Base-by-base conservation (phyloP, 1,140 invertebrate species). In the Rhopalosiphum maidis region DNA sequence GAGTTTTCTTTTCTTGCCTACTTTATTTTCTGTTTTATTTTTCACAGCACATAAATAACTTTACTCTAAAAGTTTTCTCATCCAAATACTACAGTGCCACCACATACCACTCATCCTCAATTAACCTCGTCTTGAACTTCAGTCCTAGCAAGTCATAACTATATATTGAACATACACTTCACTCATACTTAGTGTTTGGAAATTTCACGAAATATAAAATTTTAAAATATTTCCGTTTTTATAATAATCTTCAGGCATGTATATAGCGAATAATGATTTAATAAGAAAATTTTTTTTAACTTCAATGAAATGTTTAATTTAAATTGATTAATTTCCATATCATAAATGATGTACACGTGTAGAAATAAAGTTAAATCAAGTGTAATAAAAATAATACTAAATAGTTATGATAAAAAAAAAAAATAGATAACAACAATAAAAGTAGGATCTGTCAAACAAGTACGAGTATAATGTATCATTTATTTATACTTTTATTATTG, bases 71-170 rank as follows among this genome's bases (percentile, higher is more conserved):
- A 88, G 86, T 88, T 88, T 88, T 88, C 46, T n/a, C 86, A 51
- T 88, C 46, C 46, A 51, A 51, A 51, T 35, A 35, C 15, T 8
- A 35, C 21, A 22, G 21, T 51, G n/a, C 48, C n/a, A 30, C 86
- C 46, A 35, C 46, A 51, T 48, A 88, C 51, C 46, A 51, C 18
- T 88, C 86, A 35, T 48, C 86, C 46, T 51, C 86, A 88, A 88
- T 88, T 88, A 88, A 88, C 86, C 86, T 87, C 30, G 37, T 88
- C 86, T 54, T 89, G 23, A 89, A 89, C 87, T n/a, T 35, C n/a
- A 54, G 51, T 23, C 87, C 25, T 8, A 18, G 21, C 35, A 35
- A 35, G n/a, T 54, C n/a, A 89, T 89, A 54, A 89, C 35, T 11
- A 48, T 86, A n/a, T 30, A 46, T 30, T 46, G 83, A 2, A 30